Percentiles rank a stretch among this genome's conserved stretches.
These are phyloP conservation scores for Drosophila maculinotata DNA, from an alignment of 2,888 invertebrate species.

Conservation along the genomic window DNA sequence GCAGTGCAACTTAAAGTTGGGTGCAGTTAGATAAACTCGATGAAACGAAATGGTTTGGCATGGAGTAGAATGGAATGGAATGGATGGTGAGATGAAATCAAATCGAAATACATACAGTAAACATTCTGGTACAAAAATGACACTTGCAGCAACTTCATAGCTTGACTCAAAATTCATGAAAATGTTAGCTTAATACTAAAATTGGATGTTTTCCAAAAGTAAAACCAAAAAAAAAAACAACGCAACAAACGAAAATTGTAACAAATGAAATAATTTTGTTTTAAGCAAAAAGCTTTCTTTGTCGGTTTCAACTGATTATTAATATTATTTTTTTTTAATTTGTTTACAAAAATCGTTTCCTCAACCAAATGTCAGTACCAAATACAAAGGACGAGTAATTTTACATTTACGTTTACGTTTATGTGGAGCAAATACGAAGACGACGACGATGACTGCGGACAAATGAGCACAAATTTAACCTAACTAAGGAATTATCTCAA, in stretches of 20 bases:
- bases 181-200: slow-evolving; percentile 74
- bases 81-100: slow-evolving; percentile 31
- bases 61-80: slow-evolving; percentile 20
- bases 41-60: slow-evolving; percentile 2
- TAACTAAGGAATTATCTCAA: slow-evolving; percentile 38
- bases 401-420: slow-evolving; percentile 16
- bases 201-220: slow-evolving; percentile 43
- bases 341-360: slow-evolving; percentile 83
- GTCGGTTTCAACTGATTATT: slow-evolving; percentile 12
- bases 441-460: slow-evolving; percentile 48
- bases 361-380: slow-evolving; percentile 68
- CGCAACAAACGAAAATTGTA: slow-evolving; percentile 44
- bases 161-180: slow-evolving; percentile 81
- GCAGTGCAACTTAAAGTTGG: slow-evolving; percentile 44
- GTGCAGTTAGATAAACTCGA: slow-evolving; percentile 38
- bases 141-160: slow-evolving; percentile 85
- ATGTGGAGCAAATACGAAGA: slow-evolving; percentile 22
- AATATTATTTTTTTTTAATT: slow-evolving; percentile 12
- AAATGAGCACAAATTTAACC: slow-evolving; percentile 48
- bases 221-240: slow-evolving; percentile 40
- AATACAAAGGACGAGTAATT: slow-evolving; percentile 50
- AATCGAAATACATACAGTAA: slow-evolving; percentile 41
- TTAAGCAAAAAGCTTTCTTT: slow-evolving; percentile 45
- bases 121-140: slow-evolving; percentile 59
- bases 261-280: slow-evolving; percentile 33